phyloP scores from a whole-genome alignment of 2,113 vertebrate genomes.

The Todiramphus chloris region DNA sequence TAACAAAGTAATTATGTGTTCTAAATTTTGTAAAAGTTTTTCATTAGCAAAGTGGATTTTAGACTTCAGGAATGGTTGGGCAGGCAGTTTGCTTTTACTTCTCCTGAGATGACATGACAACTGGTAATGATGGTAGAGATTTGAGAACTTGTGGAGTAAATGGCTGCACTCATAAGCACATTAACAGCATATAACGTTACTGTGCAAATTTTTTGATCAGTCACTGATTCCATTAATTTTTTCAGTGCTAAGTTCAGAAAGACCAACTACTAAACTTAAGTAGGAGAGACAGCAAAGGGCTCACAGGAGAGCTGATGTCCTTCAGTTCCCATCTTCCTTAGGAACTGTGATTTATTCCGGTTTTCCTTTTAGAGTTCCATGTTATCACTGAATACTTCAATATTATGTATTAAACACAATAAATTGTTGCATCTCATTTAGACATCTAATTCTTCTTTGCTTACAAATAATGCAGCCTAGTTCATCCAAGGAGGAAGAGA shows the following conservation, averaged over 20 bases:
- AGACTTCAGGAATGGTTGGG: not conserved
- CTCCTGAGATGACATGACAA: not conserved
- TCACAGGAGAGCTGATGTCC: not conserved
- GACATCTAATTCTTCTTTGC: not conserved
- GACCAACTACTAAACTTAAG: not conserved
- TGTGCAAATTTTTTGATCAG: not conserved
- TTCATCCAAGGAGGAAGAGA: not conserved
- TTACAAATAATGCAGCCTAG: not conserved
- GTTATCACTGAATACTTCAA: not conserved
- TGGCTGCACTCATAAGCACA: not conserved
- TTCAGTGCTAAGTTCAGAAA: not conserved
- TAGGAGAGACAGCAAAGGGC: not conserved
- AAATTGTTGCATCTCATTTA: not conserved
- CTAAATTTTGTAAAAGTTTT: not conserved
- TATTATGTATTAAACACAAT: not conserved
- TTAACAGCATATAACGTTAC: not conserved
- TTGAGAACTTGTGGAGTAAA: not conserved
- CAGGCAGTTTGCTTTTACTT: not conserved
- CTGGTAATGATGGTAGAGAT: not conserved
- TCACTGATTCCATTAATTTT: not conserved
- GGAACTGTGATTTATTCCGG: not conserved
- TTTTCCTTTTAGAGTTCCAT: not conserved
- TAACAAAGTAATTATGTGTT: not conserved
- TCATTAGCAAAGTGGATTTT: not conserved
- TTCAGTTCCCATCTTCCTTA: not conserved